Evolutionary conservation across 2,888 invertebrate species (phyloP).

Genomic region (Cheilosia urbana): DNA sequence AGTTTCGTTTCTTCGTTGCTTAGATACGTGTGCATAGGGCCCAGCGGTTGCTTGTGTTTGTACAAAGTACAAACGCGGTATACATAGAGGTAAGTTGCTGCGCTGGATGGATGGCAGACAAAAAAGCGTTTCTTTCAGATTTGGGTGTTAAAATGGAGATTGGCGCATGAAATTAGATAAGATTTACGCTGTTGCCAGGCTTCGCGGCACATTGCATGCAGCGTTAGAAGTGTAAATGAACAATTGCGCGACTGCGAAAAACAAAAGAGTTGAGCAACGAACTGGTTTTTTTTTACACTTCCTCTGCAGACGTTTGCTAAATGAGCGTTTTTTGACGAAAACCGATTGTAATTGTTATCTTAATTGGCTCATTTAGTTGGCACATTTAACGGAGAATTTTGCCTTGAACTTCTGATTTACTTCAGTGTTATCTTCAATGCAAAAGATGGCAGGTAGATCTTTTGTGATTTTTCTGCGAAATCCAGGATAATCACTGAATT

Average conservation of each 20-base stretch:
- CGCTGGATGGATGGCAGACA: background rate
- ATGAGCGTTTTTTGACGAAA: constrained; percentile 27
- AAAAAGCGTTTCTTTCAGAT: constrained; percentile 26
- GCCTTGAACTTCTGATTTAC: constrained; percentile 18
- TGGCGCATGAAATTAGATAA: constrained; percentile 68
- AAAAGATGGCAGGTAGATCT: background rate
- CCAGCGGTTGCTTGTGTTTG: constrained; percentile 22
- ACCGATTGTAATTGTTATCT: constrained; percentile 61
- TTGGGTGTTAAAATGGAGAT: constrained; percentile 65
- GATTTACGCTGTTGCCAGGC: constrained; percentile 50
- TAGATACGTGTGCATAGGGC: constrained; percentile 32
- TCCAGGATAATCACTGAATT: constrained; percentile 17
- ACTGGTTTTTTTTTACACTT: constrained; percentile 41
- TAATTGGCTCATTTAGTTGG: constrained; percentile 57
- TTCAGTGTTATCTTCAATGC: background rate
- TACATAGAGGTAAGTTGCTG: constrained; percentile 3
- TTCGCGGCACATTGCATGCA: constrained; percentile 33
- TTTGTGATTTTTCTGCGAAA: constrained; percentile 29
- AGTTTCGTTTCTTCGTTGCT: constrained; percentile 49
- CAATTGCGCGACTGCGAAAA: constrained; percentile 18
- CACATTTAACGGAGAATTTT: constrained; percentile 42
- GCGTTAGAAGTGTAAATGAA: constrained; percentile 13
- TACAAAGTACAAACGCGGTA: background rate
- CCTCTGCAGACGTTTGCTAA: constrained; percentile 3
- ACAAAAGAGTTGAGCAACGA: constrained; percentile 65